phyloP scores from a whole-genome alignment of 2,888 invertebrate species.

The Drosophila monieri region DNA sequence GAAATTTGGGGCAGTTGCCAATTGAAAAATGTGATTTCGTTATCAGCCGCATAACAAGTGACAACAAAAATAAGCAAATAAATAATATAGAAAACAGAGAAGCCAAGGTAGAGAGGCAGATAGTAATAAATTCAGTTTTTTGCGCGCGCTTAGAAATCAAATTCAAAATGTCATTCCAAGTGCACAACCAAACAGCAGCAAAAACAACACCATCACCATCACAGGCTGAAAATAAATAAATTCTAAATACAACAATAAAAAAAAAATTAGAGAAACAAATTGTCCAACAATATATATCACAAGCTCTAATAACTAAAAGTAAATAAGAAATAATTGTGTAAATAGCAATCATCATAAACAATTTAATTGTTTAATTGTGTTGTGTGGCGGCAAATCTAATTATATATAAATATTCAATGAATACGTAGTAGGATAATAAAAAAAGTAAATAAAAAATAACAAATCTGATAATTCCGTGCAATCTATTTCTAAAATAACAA shows the following conservation, averaged over 20 bases:
- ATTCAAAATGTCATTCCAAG: conserved; percentile 47
- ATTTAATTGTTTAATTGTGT: conserved; percentile 75
- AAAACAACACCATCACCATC: conserved; percentile 30
- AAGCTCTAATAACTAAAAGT: conserved; percentile 15
- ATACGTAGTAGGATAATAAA: conserved; percentile 66
- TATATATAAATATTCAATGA: conserved; percentile 54
- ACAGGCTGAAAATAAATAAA: conserved; percentile 26
- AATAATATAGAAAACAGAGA: conserved; percentile 12
- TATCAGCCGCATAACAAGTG: conserved; percentile 23
- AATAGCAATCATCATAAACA: conserved; percentile 67
- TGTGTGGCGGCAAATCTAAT: conserved; percentile 46
- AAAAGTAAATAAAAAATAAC: conserved; percentile 29
- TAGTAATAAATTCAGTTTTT: conserved; percentile 37
- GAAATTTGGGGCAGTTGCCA: conserved; percentile 76
- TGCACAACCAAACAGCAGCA: conserved; percentile 30
- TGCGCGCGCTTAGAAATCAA: conserved; percentile 40
- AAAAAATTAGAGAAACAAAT: conserved; percentile 39
- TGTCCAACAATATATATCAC: conserved; percentile 37
- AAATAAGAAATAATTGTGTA: conserved; percentile 54
- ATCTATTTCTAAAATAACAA: conserved; percentile 78
- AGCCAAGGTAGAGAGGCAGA: conserved; percentile 11
- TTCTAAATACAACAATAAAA: conserved; percentile 6
- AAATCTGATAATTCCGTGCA: conserved; percentile 73
- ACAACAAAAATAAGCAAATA: conserved; percentile 17
- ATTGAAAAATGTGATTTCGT: conserved; percentile 67